phyloP scores from a whole-genome alignment of 2,113 vertebrate species.

The Mandrillus leucophaeus region DNA sequence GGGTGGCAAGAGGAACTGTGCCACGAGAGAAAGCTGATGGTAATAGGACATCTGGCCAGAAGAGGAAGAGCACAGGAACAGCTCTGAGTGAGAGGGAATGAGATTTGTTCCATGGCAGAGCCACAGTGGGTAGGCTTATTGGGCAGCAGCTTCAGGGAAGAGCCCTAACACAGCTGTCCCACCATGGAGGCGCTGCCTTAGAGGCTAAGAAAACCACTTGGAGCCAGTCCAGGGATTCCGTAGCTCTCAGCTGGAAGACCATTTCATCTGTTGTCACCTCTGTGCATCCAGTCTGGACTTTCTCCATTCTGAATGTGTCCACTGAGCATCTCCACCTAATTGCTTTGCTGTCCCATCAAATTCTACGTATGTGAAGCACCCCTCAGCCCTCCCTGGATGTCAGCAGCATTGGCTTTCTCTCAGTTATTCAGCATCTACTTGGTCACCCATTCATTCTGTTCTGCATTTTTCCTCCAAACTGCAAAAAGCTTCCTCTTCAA shows the following conservation, averaged over 20 bases:
- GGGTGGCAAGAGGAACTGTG: not conserved
- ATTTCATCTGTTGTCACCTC: not conserved
- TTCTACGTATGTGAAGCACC: not conserved
- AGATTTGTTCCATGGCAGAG: not conserved
- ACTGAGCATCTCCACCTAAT: not conserved
- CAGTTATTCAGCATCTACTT: not conserved
- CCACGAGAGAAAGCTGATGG: not conserved
- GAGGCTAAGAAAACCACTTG: not conserved
- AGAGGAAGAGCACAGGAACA: not conserved
- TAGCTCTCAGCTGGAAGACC: not conserved
- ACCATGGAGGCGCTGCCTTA: not conserved
- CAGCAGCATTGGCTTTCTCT: not conserved
- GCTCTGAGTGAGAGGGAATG: not conserved
- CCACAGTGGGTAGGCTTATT: not conserved
- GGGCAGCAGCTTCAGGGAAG: not conserved
- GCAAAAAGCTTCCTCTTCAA: not conserved
- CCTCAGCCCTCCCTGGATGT: not conserved
- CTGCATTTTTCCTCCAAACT: conserved; percentile 1
- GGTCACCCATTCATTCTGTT: not conserved
- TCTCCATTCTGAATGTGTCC: not conserved
- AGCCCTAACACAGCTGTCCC: not conserved
- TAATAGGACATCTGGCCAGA: not conserved
- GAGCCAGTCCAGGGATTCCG: not conserved
- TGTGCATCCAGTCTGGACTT: not conserved
- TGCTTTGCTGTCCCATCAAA: not conserved